Conservation (phyloP, 2,113 vertebrate species). For the Microcebus tavaratra region DNA sequence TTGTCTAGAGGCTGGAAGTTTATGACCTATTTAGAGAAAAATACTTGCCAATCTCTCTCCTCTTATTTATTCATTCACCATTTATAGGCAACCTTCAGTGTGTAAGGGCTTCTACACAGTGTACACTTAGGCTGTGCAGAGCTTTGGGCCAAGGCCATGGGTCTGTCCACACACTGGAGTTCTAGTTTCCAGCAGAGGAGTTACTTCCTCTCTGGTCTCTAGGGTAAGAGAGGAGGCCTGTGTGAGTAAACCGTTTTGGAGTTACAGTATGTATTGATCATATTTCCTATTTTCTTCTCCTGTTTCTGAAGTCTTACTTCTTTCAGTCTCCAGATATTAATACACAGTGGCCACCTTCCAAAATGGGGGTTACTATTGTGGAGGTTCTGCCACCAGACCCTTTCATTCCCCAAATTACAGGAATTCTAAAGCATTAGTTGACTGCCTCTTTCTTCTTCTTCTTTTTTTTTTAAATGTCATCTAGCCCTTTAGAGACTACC, state of each 20-base stretch:
- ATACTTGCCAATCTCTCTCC: background rate
- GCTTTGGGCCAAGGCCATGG: background rate
- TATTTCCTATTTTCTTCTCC: background rate
- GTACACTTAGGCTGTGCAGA: background rate
- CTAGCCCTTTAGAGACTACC: conserved; percentile 17
- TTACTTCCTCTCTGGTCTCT: conserved; percentile 47
- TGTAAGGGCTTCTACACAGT: background rate
- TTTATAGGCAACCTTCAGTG: background rate
- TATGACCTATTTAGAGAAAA: background rate
- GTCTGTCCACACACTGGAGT: background rate
- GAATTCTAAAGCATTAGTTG: background rate
- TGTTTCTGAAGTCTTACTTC: conserved; percentile 1
- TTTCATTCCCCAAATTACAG: background rate
- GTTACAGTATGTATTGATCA: background rate
- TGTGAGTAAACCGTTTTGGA: background rate
- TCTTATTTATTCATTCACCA: background rate
- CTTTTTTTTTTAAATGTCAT: background rate
- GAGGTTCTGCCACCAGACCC: background rate
- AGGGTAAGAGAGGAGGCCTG: background rate
- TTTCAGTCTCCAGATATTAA: background rate
- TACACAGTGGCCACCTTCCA: background rate
- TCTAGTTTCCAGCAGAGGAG: conserved; percentile 35
- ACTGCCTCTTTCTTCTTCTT: background rate
- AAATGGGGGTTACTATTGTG: background rate
- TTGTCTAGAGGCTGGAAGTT: background rate